Conservation (phyloP, 1,140 invertebrate species). For the Drosophila kurseongensis region DNA sequence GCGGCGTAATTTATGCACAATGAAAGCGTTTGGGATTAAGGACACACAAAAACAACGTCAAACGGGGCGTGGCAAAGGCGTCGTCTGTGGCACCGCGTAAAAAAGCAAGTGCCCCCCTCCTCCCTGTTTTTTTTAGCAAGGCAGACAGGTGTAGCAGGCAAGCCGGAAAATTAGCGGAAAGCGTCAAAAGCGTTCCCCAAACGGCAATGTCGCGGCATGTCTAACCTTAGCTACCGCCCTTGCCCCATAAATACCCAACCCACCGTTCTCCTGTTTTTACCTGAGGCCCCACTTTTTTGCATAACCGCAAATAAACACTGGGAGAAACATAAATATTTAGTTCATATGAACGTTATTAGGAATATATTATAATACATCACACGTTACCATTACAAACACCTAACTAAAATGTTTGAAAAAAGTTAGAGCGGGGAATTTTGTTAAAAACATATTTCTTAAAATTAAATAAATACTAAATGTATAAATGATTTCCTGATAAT, state of each 20-base stretch:
- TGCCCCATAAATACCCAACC: not conserved
- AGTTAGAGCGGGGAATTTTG: no score
- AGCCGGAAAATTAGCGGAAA: slow-evolving; percentile 82
- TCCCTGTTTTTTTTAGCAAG: slow-evolving; percentile 9
- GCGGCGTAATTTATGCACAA: slow-evolving; percentile 78
- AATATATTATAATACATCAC: no score
- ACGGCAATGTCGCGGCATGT: slow-evolving; percentile 74
- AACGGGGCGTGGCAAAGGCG: slow-evolving; percentile 39
- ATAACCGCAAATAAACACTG: slow-evolving; percentile 59
- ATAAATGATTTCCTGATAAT: no score
- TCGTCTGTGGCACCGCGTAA: slow-evolving; percentile 32
- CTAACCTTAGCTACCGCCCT: slow-evolving; percentile 27
- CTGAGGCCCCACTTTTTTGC: slow-evolving; percentile 38
- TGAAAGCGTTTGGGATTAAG: slow-evolving; percentile 78
- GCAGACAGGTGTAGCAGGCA: slow-evolving; percentile 78
- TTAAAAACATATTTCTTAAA: no score
- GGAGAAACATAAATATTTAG: slow-evolving; percentile 18
- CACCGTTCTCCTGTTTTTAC: not conserved
- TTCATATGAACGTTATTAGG: no score
- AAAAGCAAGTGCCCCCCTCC: slow-evolving; percentile 33
- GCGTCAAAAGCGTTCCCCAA: slow-evolving; percentile 80
- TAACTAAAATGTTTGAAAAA: no score
- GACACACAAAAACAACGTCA: slow-evolving; percentile 33
- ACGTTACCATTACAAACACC: no score
- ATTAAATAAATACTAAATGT: no score